Conservation (phyloP, 2,797 vertebrate genomes). For the Toxotes lorentzi region DNA sequence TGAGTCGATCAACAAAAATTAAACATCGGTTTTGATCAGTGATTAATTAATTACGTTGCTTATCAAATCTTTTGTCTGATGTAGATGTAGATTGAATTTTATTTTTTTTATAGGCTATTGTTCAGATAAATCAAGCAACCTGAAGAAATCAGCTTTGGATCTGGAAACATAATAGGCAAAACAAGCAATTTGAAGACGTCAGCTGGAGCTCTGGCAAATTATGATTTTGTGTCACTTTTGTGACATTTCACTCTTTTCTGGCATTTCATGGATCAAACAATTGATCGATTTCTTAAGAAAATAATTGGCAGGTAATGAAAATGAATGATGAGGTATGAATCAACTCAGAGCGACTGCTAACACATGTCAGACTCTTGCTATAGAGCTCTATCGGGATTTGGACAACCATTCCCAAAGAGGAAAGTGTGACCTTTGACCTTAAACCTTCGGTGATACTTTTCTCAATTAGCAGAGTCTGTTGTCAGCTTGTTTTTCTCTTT, state of each 20-base stretch:
- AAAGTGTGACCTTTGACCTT: conserved; percentile 6
- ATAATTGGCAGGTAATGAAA: neutral
- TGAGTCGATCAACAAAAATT: too few relatives aligned
- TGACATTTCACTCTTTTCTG: neutral
- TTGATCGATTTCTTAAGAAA: neutral
- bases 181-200: neutral
- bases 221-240: neutral
- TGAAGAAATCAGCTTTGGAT: too few relatives aligned
- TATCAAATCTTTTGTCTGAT: too few relatives aligned
- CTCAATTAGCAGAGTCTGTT: conserved; percentile 27
- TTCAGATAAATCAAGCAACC: too few relatives aligned
- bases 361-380: neutral
- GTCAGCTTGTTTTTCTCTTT: conserved; percentile 3
- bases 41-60: too few relatives aligned
- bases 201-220: neutral
- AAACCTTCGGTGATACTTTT: neutral
- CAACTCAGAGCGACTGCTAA: neutral
- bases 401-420: neutral
- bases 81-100: too few relatives aligned
- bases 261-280: neutral
- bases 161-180: neutral
- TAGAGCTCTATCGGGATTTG: neutral
- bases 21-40: too few relatives aligned
- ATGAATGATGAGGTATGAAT: too few relatives aligned
- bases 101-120: too few relatives aligned